Conservation (phyloP, 2,113 vertebrate species). For the Delphinapterus leucas region DNA sequence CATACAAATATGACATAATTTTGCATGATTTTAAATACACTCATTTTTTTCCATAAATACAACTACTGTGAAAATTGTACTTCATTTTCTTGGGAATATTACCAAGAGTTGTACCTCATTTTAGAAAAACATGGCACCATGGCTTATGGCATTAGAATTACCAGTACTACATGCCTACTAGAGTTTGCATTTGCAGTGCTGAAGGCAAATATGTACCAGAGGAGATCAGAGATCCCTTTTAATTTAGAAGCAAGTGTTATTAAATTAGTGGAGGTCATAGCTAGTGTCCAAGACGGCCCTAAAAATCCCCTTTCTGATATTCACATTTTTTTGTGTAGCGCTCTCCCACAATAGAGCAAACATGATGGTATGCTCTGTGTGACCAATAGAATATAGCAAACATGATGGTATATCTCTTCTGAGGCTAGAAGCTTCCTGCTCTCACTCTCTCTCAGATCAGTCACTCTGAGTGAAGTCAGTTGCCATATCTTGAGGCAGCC, state of each 20-base stretch:
- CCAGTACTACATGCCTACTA: neutral
- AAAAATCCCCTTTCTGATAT: neutral
- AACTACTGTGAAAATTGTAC: neutral
- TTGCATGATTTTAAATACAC: neutral
- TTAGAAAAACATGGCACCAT: neutral
- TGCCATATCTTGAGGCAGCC: neutral
- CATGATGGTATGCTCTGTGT: neutral
- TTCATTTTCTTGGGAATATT: neutral
- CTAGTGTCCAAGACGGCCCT: neutral
- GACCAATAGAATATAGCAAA: neutral
- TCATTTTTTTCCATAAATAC: neutral
- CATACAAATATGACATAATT: neutral
- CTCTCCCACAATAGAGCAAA: neutral
- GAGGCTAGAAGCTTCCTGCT: neutral
- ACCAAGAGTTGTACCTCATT: neutral
- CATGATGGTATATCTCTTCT: neutral
- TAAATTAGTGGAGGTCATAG: neutral
- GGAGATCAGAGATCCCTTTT: neutral
- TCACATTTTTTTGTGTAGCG: neutral
- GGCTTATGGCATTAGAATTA: neutral
- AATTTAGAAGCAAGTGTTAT: neutral
- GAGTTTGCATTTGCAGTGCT: neutral
- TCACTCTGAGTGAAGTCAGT: neutral
- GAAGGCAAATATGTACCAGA: neutral
- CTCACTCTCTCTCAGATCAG: neutral